Percentiles rank a stretch among this genome's conserved stretches.
phyloP scores from a whole-genome alignment of 2,888 invertebrate genomes.

The Dexiosoma caninum region DNA sequence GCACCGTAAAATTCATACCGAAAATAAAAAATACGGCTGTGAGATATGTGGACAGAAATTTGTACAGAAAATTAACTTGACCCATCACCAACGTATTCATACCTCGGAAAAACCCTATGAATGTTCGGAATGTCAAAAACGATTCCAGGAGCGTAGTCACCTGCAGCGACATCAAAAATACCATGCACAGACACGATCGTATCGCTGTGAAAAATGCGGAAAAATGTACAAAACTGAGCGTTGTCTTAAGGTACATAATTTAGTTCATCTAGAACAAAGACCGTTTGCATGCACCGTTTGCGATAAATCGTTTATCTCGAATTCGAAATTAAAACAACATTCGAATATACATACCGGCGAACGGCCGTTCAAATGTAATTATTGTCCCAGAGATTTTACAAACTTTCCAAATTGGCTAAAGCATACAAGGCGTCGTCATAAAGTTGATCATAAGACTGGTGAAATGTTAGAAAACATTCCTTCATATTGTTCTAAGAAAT shows the following conservation, averaged over 20 bases:
- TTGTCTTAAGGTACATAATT: constrained; percentile 80
- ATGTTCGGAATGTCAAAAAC: constrained; percentile 77
- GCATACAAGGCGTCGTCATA: constrained; percentile 80
- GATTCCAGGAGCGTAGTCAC: constrained; percentile 77
- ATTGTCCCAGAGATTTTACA: constrained; percentile 81
- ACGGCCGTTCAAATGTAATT: constrained; percentile 81
- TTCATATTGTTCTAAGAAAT: constrained; percentile 76
- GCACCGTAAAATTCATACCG: constrained; percentile 78
- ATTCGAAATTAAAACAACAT: constrained; percentile 81
- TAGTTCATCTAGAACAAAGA: constrained; percentile 79
- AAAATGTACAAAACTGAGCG: constrained; percentile 80
- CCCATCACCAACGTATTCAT: constrained; percentile 77
- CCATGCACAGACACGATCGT: constrained; percentile 76
- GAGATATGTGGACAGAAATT: constrained; percentile 78
- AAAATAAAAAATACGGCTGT: constrained; percentile 77
- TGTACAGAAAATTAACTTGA: constrained; percentile 77
- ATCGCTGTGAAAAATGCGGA: constrained; percentile 77
- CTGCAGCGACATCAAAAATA: constrained; percentile 77
- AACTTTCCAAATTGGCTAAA: constrained; percentile 82
- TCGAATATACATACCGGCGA: constrained; percentile 81
- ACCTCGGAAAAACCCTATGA: constrained; percentile 76
- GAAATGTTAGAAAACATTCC: constrained; percentile 77
- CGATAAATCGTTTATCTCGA: constrained; percentile 80
- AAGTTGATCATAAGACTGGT: constrained; percentile 78
- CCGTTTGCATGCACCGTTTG: constrained; percentile 80